A percentile compares a stretch with the other conserved stretches of the same genome.
These are phyloP conservation scores for Phalloptychus januarius DNA, from an alignment of 2,797 vertebrate genomes.

Conservation along the genomic window DNA sequence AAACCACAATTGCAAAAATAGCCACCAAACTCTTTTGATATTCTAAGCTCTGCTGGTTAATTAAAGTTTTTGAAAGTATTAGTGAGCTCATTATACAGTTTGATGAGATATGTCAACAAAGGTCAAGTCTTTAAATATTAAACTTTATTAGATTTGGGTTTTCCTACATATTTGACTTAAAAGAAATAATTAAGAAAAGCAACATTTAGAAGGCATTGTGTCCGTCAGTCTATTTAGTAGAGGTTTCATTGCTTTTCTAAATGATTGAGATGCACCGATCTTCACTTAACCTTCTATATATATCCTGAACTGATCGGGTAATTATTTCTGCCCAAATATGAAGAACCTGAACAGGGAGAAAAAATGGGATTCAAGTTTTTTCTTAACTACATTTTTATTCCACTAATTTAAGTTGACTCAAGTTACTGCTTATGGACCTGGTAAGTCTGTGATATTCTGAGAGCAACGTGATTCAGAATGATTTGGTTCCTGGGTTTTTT, in stretches of 20 bases:
- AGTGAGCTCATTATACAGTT: constrained; percentile 3
- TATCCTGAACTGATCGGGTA: neutral
- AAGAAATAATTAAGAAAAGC: neutral
- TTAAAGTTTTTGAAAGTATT: constrained; percentile 7
- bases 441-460: neutral
- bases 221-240: neutral
- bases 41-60: neutral
- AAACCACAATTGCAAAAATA: neutral
- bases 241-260: neutral
- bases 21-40: neutral
- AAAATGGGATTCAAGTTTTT: neutral
- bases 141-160: neutral
- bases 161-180: neutral
- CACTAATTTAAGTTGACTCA: neutral
- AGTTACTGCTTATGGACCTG: neutral
- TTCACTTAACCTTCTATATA: neutral
- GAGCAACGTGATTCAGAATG: constrained; percentile 13
- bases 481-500: constrained; percentile 2
- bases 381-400: neutral
- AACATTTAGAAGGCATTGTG: neutral
- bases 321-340: neutral
- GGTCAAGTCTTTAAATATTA: neutral
- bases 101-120: constrained; percentile 4
- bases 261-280: neutral
- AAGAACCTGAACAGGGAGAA: neutral